Conservation (phyloP, 2,113 vertebrate species). For the Passer montanus region DNA sequence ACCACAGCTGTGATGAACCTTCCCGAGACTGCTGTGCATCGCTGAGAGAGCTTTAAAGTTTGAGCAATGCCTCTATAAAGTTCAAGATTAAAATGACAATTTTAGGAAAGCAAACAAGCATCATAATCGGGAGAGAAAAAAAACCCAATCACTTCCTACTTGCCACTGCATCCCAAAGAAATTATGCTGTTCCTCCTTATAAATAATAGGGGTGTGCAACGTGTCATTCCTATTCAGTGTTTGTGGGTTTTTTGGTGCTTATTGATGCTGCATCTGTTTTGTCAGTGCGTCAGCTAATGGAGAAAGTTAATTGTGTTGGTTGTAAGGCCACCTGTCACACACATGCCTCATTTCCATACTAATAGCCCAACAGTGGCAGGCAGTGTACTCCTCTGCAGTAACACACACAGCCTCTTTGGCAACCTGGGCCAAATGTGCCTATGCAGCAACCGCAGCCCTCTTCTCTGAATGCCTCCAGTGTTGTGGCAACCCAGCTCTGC, state of each 20-base stretch:
- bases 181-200: slow-evolving; percentile 76
- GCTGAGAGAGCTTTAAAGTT: neutral
- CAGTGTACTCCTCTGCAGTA: slow-evolving; percentile 80
- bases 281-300: slow-evolving; percentile 87
- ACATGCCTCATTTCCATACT: slow-evolving; percentile 94
- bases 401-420: slow-evolving; percentile 76
- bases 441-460: slow-evolving; percentile 71
- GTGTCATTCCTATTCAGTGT: slow-evolving; percentile 77
- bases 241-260: slow-evolving; percentile 75
- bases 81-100: neutral
- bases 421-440: slow-evolving; percentile 78
- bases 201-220: slow-evolving; percentile 81
- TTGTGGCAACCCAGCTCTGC: slow-evolving; percentile 37
- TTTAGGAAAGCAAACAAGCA: neutral
- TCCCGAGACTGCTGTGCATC: neutral
- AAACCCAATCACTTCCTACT: neutral
- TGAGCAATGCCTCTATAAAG: neutral
- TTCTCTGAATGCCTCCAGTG: slow-evolving; percentile 69
- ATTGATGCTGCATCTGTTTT: slow-evolving; percentile 88
- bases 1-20: neutral
- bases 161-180: slow-evolving; percentile 36
- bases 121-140: neutral
- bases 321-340: slow-evolving; percentile 95
- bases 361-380: slow-evolving; percentile 87
- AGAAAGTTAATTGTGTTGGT: slow-evolving; percentile 95